Base-by-base conservation (phyloP, 2,113 vertebrate species). In the Pelmatolapia mariae region DNA sequence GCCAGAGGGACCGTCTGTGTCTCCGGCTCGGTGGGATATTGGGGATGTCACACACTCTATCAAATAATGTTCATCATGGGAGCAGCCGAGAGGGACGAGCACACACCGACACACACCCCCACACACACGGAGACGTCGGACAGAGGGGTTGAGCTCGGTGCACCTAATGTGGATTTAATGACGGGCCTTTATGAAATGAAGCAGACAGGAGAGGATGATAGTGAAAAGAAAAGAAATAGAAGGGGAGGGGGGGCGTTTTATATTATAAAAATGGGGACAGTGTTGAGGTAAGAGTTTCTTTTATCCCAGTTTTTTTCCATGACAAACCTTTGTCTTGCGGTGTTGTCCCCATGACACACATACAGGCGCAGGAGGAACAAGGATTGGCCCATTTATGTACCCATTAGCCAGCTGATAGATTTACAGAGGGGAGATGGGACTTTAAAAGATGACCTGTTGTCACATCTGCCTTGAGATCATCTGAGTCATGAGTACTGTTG, bases 381-480 rank as follows among this genome's bases (percentile, higher is more conserved):
- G 86, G 84, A 33, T 89, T 82, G 90, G 92, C 81, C 88, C 91
- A 89, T 95, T 95, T 94, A 89, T 82, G 87, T 92, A 88, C 94
- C 93, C 93, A 94, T 95, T 95, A 95, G 91, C 89, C 80, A 53
- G 89, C 53, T 93, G 94, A 93, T 94, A 92, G 92, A 89, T 93
- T 95, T 93, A 93, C 92, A 86, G 88, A 63, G 61, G 85, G 88
- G 85, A 85, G 92, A 93, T 63, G 92, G 91, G 88, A 89, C 93
- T 95, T 91, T 95, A 95, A 95, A 91, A 96, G 93, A 94, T 93
- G 94, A 96, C 96, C 96, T 95, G 94, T 95, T 95, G 94, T 96
- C 95, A 95, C 95, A 95, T 96, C 91, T 91, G 93, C 90, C 92
- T 82, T 92, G 91, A 94, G 92, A 95, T 96, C 91, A 95, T 95